phyloP scores from a whole-genome alignment of 1,140 invertebrate genomes.

The Diploscapter pachys region DNA sequence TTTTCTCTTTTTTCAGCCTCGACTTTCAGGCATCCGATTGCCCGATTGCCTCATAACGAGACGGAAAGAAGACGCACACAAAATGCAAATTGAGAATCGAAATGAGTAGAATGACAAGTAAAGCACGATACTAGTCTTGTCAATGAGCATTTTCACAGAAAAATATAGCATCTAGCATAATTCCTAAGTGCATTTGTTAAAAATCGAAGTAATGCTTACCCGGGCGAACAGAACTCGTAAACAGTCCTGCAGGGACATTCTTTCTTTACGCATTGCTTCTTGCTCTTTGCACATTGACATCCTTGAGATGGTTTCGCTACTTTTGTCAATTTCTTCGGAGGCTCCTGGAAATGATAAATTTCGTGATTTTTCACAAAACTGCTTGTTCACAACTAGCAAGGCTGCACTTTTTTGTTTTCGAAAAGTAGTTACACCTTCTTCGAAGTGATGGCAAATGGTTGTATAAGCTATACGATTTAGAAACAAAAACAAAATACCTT shows the following conservation, averaged over 20 bases:
- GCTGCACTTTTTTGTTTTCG: neutral
- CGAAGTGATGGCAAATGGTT: neutral
- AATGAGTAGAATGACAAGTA: too few relatives aligned
- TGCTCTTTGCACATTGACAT: constrained; percentile 56
- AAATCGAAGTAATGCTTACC: constrained; percentile 36
- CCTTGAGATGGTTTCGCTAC: constrained; percentile 52
- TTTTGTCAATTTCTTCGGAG: constrained; percentile 51
- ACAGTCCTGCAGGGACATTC: constrained; percentile 55
- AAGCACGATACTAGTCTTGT: too few relatives aligned
- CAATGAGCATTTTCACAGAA: too few relatives aligned
- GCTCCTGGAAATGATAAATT: constrained; percentile 36
- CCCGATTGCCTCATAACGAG: too few relatives aligned
- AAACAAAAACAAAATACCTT: constrained; percentile 24
- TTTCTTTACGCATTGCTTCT: constrained; percentile 59
- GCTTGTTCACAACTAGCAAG: neutral
- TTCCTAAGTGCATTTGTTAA: constrained; percentile 10
- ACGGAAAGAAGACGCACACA: too few relatives aligned
- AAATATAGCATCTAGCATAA: too few relatives aligned
- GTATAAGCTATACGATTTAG: neutral
- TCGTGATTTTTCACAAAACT: neutral
- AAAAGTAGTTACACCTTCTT: neutral
- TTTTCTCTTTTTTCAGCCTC: too few relatives aligned
- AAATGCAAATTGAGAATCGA: too few relatives aligned
- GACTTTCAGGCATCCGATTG: too few relatives aligned
- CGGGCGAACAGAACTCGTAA: constrained; percentile 57